These are phyloP conservation scores for Hypomecis atomaria DNA, from an alignment of 2,888 invertebrate genomes.

Conservation along the genomic window DNA sequence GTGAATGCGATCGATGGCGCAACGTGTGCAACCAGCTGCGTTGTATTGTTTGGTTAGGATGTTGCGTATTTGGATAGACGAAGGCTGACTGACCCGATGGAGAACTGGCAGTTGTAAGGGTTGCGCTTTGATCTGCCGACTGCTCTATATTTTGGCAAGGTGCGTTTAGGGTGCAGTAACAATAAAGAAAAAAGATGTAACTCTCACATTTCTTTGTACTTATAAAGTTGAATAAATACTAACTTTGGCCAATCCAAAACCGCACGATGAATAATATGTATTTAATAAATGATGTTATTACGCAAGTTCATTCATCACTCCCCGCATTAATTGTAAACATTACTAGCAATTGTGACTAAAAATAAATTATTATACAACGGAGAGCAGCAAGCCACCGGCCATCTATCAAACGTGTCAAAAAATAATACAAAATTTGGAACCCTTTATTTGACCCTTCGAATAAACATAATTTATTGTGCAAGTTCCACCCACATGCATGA, in stretches of 20 bases:
- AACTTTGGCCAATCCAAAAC: background rate
- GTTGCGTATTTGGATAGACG: conserved; percentile 58
- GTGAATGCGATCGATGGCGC: conserved; percentile 67
- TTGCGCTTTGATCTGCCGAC: conserved; percentile 67
- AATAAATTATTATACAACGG: conserved; percentile 43
- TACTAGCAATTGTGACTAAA: conserved; percentile 43
- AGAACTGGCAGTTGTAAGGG: conserved; percentile 58
- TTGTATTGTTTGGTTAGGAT: conserved; percentile 77
- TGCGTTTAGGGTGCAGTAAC: conserved; percentile 28
- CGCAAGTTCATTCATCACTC: conserved; percentile 44
- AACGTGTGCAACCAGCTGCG: conserved; percentile 77
- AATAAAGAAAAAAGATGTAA: background rate
- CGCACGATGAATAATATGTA: background rate
- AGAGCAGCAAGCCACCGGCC: conserved; percentile 45
- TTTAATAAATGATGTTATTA: conserved; percentile 19
- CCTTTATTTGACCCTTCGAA: conserved; percentile 59
- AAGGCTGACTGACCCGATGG: conserved; percentile 59
- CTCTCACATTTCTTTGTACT: background rate
- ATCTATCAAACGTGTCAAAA: conserved; percentile 52
- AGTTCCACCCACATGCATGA: conserved; percentile 58
- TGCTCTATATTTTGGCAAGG: conserved; percentile 45
- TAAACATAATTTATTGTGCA: conserved; percentile 53
- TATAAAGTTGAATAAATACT: no score
- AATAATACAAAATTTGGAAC: conserved; percentile 58
- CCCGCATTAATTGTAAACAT: conserved; percentile 36